Evolutionary conservation across 53 echinoderm and acorn worm species (phyloP).

Genomic region (Zoroaster sp.): DNA sequence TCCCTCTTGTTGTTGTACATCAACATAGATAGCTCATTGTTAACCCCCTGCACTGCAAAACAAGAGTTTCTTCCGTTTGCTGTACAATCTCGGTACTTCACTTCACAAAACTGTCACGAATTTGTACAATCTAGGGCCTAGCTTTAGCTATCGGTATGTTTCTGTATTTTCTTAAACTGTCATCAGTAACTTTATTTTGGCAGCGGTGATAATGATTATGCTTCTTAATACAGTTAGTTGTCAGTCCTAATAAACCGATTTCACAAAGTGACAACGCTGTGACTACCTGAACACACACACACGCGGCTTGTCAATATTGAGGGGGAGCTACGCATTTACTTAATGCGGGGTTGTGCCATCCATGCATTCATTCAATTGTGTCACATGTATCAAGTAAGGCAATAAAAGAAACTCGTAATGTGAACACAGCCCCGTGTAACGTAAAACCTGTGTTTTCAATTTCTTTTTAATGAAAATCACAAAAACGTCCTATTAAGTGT

Average conservation of each 20-base stretch:
- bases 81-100: too few species aligned
- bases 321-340: slow-evolving; percentile 30
- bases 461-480: not conserved
- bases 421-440: slow-evolving; percentile 1
- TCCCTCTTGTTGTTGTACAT: not conserved
- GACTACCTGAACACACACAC: not conserved
- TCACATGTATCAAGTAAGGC: too few species aligned
- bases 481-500: not conserved
- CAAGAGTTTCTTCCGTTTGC: not conserved
- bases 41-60: not conserved
- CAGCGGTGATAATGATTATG: too few species aligned
- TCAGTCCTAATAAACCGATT: not conserved
- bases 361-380: not conserved
- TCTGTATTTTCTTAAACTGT: too few species aligned
- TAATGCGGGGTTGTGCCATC: not conserved
- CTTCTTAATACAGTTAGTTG: too few species aligned
- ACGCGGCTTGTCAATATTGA: not conserved
- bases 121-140: too few species aligned
- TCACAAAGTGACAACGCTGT: not conserved
- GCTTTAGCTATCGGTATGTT: too few species aligned
- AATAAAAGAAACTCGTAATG: too few species aligned
- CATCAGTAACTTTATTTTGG: too few species aligned
- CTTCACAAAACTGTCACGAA: too few species aligned
- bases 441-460: not conserved
- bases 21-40: not conserved